Evolutionary conservation across 2,797 vertebrate species (phyloP).

Genomic region (Lepilemur septentrionalis): DNA sequence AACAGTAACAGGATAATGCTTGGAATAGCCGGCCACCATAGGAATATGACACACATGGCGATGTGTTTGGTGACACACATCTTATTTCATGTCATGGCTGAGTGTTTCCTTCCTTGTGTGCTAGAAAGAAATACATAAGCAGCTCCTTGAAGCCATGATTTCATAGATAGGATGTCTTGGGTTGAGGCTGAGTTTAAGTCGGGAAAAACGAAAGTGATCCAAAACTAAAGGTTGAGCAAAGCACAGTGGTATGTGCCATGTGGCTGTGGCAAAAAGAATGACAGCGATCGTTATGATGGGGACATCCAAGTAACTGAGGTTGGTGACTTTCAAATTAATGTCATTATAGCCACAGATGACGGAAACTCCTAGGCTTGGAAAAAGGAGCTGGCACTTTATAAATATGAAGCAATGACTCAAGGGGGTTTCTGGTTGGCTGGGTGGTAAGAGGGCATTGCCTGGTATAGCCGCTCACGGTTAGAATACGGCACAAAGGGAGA

Average conservation of each 20-base stretch:
- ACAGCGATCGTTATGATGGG: no score
- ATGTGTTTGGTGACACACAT: neutral
- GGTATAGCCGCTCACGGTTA: fast-evolving
- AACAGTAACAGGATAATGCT: fast-evolving
- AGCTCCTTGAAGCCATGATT: neutral
- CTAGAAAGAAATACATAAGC: neutral
- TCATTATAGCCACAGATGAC: neutral
- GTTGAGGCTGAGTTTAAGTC: neutral
- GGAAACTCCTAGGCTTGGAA: neutral
- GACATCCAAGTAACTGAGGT: neutral
- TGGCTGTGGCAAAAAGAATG: no score
- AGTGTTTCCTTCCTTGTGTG: neutral
- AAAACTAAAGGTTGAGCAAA: neutral
- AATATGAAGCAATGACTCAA: neutral
- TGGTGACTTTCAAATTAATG: neutral
- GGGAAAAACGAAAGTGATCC: neutral
- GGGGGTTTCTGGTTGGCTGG: neutral
- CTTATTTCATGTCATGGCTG: neutral
- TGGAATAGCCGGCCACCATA: fast-evolving
- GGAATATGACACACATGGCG: fast-evolving
- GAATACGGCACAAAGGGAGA: no score
- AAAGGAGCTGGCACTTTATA: neutral
- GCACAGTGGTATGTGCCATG: neutral
- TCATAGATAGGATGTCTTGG: neutral
- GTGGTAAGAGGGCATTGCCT: fast-evolving